Evolutionary conservation across 2,113 vertebrate species (phyloP).

Genomic region (Thunnus thynnus): DNA sequence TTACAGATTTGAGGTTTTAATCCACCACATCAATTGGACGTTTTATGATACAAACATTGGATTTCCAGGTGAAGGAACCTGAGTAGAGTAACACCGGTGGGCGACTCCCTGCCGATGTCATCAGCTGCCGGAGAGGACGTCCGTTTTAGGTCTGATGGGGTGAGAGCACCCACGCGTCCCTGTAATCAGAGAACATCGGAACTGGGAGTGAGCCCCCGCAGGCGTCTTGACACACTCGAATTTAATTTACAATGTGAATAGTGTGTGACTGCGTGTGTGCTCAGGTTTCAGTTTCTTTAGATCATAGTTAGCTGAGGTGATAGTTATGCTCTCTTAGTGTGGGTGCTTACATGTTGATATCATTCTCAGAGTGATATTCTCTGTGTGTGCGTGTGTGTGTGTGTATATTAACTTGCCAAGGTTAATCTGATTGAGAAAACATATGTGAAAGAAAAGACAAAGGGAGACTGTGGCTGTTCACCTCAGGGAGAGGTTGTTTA

Average conservation of each 20-base stretch:
- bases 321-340: background rate
- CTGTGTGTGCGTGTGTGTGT: constrained; percentile 1
- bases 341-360: background rate
- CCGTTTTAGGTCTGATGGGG: constrained; percentile 3
- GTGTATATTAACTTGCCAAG: background rate
- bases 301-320: constrained; percentile 21
- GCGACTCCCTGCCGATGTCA: constrained; percentile 46
- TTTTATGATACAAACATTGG: background rate
- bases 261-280: background rate
- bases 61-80: constrained; percentile 37
- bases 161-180: constrained; percentile 29
- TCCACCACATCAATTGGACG: background rate
- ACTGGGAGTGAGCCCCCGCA: constrained; percentile 4
- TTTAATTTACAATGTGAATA: constrained; percentile 18
- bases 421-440: constrained; percentile 29
- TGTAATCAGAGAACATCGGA: constrained; percentile 35
- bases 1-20: background rate
- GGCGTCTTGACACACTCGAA: constrained; percentile 2
- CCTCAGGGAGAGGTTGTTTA: background rate
- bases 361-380: constrained; percentile 17
- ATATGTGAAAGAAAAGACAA: constrained; percentile 6
- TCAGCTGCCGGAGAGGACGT: constrained; percentile 8
- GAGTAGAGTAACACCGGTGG: constrained; percentile 24
- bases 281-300: background rate
- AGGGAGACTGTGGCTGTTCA: background rate